These are phyloP conservation scores for Schizotus pectinicornis DNA, from an alignment of 2,888 invertebrate species.

Conservation along the genomic window DNA sequence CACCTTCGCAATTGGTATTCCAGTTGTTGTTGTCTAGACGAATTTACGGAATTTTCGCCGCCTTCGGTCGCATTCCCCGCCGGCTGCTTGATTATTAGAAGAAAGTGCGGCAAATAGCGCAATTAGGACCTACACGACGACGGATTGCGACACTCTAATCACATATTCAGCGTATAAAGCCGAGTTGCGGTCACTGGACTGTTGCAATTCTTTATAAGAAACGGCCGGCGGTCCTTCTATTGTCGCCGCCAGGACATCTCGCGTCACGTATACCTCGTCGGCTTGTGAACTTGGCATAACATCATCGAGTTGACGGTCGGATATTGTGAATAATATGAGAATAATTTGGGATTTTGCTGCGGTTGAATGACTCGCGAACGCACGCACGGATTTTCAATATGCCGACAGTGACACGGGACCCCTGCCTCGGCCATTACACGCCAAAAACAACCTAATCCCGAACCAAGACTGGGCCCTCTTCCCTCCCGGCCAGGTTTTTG, in stretches of 20 bases:
- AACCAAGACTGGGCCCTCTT: neutral
- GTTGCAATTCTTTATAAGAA: slow-evolving; percentile 44
- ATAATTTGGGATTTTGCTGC: slow-evolving; percentile 42
- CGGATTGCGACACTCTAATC: slow-evolving; percentile 43
- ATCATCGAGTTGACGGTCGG: slow-evolving; percentile 39
- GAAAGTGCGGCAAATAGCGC: slow-evolving; percentile 40
- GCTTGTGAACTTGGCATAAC: slow-evolving; percentile 34
- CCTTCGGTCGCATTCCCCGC: slow-evolving; percentile 49
- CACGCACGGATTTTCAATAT: slow-evolving; percentile 25
- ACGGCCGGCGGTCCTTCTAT: slow-evolving; percentile 38
- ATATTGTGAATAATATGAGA: slow-evolving; percentile 44
- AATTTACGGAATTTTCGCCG: slow-evolving; percentile 22
- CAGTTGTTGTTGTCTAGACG: neutral
- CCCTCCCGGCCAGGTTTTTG: neutral
- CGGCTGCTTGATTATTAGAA: slow-evolving; percentile 35
- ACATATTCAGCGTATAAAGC: slow-evolving; percentile 46
- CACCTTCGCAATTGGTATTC: neutral
- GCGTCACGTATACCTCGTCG: slow-evolving; percentile 44
- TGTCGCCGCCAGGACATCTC: slow-evolving; percentile 42
- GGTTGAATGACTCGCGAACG: slow-evolving; percentile 33
- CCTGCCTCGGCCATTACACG: slow-evolving; percentile 22
- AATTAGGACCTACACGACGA: slow-evolving; percentile 40
- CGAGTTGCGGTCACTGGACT: slow-evolving; percentile 46
- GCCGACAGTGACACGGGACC: slow-evolving; percentile 1
- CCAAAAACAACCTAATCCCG: neutral